Base-by-base conservation (phyloP, 2,113 vertebrate genomes). In the Camelus dromedarius region DNA sequence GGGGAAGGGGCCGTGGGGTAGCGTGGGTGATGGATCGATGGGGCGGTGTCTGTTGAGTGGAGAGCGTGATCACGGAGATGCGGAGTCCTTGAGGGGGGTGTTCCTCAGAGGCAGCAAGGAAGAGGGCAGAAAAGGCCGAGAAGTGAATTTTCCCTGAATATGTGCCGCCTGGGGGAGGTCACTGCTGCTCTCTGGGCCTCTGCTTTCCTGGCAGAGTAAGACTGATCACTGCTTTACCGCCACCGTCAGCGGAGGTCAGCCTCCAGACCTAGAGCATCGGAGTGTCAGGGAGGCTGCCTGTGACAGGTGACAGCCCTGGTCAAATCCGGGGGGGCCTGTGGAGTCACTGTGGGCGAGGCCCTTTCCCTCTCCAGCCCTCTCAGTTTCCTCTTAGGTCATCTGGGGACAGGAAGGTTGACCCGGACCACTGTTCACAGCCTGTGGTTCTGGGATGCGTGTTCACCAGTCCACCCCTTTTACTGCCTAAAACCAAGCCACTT, bases 401-500 rank as follows among this genome's bases (percentile, higher is more conserved):
- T 1, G 32, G 52, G 52, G 66, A 32, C n/a, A 24, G 30, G 85
- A 16, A 50, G 66, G 42, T 4, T 14, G 30, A 30, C 22, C 20
- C 2, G 24, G 28, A 15, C 14, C 28, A 1, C 48, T 70, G n/a
- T 46, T 26, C 6, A 0, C 42, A 35, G 46, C 11, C 15, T 0
- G 0, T 18, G 30, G 62, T 48, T 19, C 38, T 52, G 62, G 35
- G 46, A 30, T 48, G 10, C 14, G 5, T 26, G 24, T 10, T 64
- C 12, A 2, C 42, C n/a, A 4, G 35, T 9, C 26, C 66, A 30
- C 8, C 0, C 3, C 1, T 48, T 28, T 46, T 46, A 35, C 35
- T 14, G 13, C 28, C 64, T 46, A 4, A 69, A 13, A 8, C 38
- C 0, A 0, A 22, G 46, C 22, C 22, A 2, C 38, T 10, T 52